Evolutionary conservation across 2,888 invertebrate species (phyloP).

Genomic region (Drosophila quinaria): DNA sequence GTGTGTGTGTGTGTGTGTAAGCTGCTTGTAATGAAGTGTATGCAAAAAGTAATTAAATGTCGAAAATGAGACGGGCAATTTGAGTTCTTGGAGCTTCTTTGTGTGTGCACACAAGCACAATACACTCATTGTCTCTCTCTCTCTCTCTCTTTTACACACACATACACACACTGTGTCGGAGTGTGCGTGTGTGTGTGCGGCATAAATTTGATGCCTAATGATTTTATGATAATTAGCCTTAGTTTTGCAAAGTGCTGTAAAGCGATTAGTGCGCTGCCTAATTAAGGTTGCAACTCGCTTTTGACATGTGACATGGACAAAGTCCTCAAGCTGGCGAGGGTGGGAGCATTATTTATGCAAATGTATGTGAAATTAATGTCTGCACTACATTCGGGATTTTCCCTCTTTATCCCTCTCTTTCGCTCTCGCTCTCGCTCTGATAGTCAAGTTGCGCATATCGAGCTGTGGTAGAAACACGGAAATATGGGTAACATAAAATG

Average conservation of each 20-base stretch:
- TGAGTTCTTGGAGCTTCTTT: conserved; percentile 47
- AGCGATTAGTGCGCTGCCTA: conserved; percentile 73
- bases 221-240: conserved; percentile 80
- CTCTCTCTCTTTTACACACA: background rate
- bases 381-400: conserved; percentile 44
- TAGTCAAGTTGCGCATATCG: background rate
- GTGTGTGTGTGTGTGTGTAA: conserved; percentile 35
- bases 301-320: conserved; percentile 45
- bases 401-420: background rate
- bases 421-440: background rate
- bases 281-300: conserved; percentile 67
- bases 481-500: conserved; percentile 50
- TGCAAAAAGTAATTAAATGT: conserved; percentile 79
- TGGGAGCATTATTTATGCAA: conserved; percentile 62
- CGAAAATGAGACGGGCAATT: conserved; percentile 75
- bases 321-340: conserved; percentile 32
- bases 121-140: conserved; percentile 7
- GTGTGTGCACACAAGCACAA: conserved; percentile 15
- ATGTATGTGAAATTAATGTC: conserved; percentile 61
- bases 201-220: conserved; percentile 74
- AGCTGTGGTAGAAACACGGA: background rate
- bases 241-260: conserved; percentile 69
- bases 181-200: conserved; percentile 32
- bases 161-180: background rate
- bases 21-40: conserved; percentile 74